Evolutionary conservation across 2,888 invertebrate species (phyloP).

Genomic region (Gasteruption jaculator): DNA sequence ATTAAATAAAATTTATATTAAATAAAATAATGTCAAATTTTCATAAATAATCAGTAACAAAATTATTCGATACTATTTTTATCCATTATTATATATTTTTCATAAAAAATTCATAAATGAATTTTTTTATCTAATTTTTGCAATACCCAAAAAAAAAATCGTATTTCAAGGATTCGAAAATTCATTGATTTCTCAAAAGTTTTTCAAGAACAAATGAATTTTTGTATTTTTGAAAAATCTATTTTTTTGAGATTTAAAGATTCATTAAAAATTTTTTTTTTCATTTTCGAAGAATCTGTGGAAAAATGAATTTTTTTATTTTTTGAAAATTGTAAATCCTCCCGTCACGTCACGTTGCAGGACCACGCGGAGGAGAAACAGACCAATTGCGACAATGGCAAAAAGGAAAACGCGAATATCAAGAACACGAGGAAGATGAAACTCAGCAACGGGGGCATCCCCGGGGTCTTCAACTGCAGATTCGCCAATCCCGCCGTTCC

Average conservation of each 20-base stretch:
- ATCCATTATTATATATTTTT: background rate
- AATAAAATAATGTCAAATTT: slow-evolving; percentile 1
- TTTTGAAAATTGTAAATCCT: background rate
- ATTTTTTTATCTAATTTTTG: too few species aligned
- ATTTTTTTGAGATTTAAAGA: too few species aligned
- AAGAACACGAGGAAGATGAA: slow-evolving; percentile 40
- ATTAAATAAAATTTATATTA: background rate
- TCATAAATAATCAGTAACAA: background rate
- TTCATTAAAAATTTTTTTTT: too few species aligned
- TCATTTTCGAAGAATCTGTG: background rate
- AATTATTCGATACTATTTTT: background rate
- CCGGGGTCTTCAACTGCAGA: slow-evolving; percentile 87
- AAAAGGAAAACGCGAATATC: slow-evolving; percentile 32
- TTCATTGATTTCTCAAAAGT: too few species aligned
- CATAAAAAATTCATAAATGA: background rate
- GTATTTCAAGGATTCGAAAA: too few species aligned
- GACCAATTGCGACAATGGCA: slow-evolving; percentile 33
- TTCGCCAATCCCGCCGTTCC: slow-evolving; percentile 70
- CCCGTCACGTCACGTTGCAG: slow-evolving; percentile 25
- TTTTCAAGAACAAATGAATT: too few species aligned
- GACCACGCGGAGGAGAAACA: slow-evolving; percentile 37
- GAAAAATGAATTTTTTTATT: background rate
- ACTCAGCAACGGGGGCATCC: slow-evolving; percentile 55
- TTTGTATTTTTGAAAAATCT: too few species aligned
- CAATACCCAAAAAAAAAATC: too few species aligned